Conservation (phyloP, 37 sponge, comb jelly and placozoan genomes). For the Dysidea cf. avara region DNA sequence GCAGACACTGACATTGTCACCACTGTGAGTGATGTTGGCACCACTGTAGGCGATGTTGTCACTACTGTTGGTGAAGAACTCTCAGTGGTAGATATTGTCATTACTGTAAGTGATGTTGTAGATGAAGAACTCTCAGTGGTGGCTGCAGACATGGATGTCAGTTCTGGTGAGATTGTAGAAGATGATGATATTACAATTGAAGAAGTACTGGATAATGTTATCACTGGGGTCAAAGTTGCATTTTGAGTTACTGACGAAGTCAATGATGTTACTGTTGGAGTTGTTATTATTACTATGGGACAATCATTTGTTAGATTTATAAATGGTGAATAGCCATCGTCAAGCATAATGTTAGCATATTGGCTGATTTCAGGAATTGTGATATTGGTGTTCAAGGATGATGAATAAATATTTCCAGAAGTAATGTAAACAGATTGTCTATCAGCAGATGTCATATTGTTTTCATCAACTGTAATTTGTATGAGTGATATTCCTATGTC, state of each 20-base stretch:
- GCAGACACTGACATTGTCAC: neutral
- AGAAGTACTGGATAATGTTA: neutral
- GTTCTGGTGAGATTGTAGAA: too few relatives aligned
- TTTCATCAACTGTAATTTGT: conserved; percentile 18
- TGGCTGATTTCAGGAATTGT: neutral
- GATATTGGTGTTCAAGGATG: neutral
- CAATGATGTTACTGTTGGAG: neutral
- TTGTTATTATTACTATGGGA: neutral
- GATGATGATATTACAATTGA: neutral
- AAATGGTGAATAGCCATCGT: conserved; percentile 2
- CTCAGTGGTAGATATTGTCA: neutral
- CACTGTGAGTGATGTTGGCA: neutral
- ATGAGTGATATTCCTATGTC: conserved; percentile 36
- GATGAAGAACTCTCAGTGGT: neutral
- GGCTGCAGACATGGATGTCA: neutral
- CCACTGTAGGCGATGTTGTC: neutral
- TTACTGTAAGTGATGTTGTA: neutral
- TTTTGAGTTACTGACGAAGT: neutral
- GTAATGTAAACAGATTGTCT: neutral
- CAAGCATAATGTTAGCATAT: neutral
- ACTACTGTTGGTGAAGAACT: too few relatives aligned
- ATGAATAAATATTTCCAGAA: neutral
- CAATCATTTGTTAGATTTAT: neutral
- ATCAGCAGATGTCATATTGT: conserved; percentile 1
- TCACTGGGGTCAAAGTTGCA: neutral